Base-by-base conservation (phyloP, 1,140 invertebrate genomes). In the Radopholus similis region DNA sequence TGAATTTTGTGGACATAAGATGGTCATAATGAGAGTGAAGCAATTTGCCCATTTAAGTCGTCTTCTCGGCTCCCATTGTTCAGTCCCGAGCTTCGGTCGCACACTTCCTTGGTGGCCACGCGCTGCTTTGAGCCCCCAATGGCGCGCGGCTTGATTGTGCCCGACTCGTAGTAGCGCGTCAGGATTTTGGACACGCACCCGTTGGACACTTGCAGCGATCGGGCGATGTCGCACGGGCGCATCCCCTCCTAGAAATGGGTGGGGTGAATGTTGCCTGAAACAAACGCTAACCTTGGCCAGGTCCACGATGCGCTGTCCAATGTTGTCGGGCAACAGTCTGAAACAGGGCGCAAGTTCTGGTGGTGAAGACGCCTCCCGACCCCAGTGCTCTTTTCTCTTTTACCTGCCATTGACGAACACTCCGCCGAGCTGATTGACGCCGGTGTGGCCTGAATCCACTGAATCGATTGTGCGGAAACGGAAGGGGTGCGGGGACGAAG, bases 371-470 rank as follows among this genome's bases (percentile, higher is more conserved):
- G 75, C 94, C 94, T 71, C 93, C 18, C 92, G 93, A 76, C 96
- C 86, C 55, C 93, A 93, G 75, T 94, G 44, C 44, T 21, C 44
- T 9, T 47, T 47, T 47, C 6, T 23, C 5, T 47, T n/a, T 51
- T 11, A 51, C 47, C 47, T 87, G 49, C 94, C 95, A 84, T 94
- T 93, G 82, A 97, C 92, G 84, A 95, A 95, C 5, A 93, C 92
- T 75, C 95, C 95, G 71, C 95, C 94, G 80, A 97, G 87, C 87
- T 97, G 95, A 87, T 97, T 97, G 81, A 97, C 91, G 78, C 73
- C 73, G n/a, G 73, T 75, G 55, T 75, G 73, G 13, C 73, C 73
- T 77, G 51, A 54, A 54, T 54, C 32, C 58, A 72, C 18, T 38
- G 18, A 37, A 64, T 35, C 9, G 42, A 40, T 32, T 8, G 4